Conservation (phyloP, 2,113 vertebrate species). For the Malurus melanocephalus region DNA sequence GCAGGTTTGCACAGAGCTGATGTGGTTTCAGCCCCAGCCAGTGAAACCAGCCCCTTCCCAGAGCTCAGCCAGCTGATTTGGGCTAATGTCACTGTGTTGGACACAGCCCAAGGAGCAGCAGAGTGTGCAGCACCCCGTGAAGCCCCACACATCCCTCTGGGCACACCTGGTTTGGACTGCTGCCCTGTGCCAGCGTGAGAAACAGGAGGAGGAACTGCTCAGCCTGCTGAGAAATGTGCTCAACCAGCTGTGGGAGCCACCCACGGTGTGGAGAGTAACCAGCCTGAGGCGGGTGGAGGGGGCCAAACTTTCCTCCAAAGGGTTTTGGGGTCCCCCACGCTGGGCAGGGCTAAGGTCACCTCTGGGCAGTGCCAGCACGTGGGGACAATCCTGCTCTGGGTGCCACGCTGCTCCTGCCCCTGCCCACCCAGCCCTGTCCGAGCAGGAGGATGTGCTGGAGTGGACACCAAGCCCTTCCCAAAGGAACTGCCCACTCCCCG, state of each 20-base stretch:
- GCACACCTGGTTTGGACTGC: rapidly evolving
- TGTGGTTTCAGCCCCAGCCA: background rate
- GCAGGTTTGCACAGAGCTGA: background rate
- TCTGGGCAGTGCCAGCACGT: background rate
- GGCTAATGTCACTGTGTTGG: rapidly evolving
- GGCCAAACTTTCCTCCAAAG: background rate
- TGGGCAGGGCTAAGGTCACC: background rate
- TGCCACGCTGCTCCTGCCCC: background rate
- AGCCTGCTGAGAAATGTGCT: background rate
- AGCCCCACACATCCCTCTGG: rapidly evolving
- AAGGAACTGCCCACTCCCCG: rapidly evolving
- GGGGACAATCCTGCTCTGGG: background rate
- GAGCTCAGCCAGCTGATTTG: background rate
- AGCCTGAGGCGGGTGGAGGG: background rate
- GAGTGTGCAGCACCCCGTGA: rapidly evolving
- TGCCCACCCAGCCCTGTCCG: background rate
- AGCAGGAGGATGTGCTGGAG: background rate
- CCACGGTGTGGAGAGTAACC: background rate
- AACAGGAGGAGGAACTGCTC: background rate
- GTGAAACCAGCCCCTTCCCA: background rate
- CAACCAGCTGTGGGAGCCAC: background rate
- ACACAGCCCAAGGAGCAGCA: background rate
- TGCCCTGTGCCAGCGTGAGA: rapidly evolving
- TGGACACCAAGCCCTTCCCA: background rate
- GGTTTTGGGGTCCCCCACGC: rapidly evolving